These are phyloP conservation scores for Acipenser transmontanus DNA, from an alignment of 2,797 vertebrate genomes.

Conservation along the genomic window DNA sequence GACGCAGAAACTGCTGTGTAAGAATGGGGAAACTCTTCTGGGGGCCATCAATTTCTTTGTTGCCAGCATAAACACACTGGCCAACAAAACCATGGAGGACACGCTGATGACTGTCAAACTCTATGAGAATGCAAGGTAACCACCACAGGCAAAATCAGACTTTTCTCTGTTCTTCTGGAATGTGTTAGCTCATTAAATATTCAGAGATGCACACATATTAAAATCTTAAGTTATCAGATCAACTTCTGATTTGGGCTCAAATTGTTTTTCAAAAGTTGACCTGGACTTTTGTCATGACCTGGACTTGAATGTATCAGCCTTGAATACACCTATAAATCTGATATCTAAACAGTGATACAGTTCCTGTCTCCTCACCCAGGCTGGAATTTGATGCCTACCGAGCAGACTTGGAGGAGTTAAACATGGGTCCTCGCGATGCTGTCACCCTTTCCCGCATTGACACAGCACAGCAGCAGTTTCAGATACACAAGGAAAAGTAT, in stretches of 20 bases:
- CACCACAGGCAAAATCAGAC: background rate
- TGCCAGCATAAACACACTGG: slow-evolving; percentile 87
- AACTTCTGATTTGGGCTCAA: too few species aligned
- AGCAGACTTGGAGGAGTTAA: slow-evolving; percentile 90
- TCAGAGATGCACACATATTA: background rate
- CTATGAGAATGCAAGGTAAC: slow-evolving; percentile 87
- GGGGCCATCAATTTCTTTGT: slow-evolving; percentile 93
- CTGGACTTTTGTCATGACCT: too few species aligned
- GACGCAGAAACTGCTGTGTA: slow-evolving; percentile 89
- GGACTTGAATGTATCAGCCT: too few species aligned
- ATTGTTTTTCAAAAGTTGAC: too few species aligned
- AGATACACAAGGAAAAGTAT: slow-evolving; percentile 85
- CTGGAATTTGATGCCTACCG: slow-evolving; percentile 93
- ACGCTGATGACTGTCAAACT: slow-evolving; percentile 88
- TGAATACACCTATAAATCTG: background rate
- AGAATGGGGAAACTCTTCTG: slow-evolving; percentile 87
- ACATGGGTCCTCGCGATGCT: slow-evolving; percentile 77
- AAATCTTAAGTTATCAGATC: too few species aligned
- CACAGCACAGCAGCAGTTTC: slow-evolving; percentile 83
- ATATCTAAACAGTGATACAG: background rate
- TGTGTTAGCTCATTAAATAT: background rate
- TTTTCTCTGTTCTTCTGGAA: background rate
- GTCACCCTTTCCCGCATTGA: slow-evolving; percentile 77
- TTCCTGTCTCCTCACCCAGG: slow-evolving; percentile 42
- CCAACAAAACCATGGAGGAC: slow-evolving; percentile 98